Conservation (phyloP, 2,797 vertebrate genomes). For the Epinephelus malabaricus region DNA sequence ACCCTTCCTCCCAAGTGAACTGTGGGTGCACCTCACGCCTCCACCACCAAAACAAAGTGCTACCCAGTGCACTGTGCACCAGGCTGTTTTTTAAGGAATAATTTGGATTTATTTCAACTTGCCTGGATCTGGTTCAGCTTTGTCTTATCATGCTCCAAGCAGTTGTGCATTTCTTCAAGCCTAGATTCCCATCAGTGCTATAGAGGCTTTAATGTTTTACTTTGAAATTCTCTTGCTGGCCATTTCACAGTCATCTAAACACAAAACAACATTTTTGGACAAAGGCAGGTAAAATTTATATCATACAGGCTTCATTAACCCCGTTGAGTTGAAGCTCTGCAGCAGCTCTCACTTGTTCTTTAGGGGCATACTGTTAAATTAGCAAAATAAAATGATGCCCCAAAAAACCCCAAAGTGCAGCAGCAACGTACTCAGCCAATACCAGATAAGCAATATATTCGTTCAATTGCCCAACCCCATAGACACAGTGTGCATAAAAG, state of each 20-base stretch:
- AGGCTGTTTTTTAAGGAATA: neutral
- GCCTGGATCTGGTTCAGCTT: neutral
- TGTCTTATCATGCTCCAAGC: neutral
- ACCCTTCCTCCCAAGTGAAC: constrained; percentile 29
- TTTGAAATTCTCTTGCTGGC: neutral
- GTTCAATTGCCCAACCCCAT: too few species aligned
- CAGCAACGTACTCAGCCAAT: too few species aligned
- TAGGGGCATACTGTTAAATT: too few species aligned
- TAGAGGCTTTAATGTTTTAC: neutral
- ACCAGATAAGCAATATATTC: too few species aligned
- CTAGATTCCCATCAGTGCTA: neutral
- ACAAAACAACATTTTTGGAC: neutral
- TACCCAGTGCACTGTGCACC: neutral
- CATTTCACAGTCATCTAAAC: neutral
- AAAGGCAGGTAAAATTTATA: neutral
- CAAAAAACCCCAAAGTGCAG: too few species aligned
- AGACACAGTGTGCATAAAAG: too few species aligned
- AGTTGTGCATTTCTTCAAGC: neutral
- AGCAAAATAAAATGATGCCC: too few species aligned
- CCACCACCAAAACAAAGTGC: constrained; percentile 19
- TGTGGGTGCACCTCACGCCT: constrained; percentile 21
- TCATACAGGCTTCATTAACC: neutral
- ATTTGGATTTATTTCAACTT: too few species aligned
- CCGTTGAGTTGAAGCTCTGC: neutral
- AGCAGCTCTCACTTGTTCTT: too few species aligned